phyloP scores from a whole-genome alignment of 2,888 invertebrate genomes.

The Habrosyne pyritoides region DNA sequence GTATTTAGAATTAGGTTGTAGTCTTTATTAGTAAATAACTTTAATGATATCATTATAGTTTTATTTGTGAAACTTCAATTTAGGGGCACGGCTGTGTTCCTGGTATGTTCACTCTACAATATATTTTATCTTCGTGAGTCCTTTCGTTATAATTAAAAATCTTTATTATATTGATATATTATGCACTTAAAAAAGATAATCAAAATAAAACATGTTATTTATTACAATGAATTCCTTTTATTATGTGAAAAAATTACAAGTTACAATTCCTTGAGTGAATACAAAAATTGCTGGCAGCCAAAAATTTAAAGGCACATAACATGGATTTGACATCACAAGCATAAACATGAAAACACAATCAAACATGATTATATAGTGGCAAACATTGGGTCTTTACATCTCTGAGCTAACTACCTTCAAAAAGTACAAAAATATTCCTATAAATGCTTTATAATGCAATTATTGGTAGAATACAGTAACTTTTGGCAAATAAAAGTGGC shows the following conservation, averaged over 20 bases:
- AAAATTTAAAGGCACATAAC: slow-evolving; percentile 64
- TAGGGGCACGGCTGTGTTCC: not conserved
- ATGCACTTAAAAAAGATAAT: not conserved
- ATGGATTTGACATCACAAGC: slow-evolving; percentile 47
- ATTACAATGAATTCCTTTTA: slow-evolving; percentile 76
- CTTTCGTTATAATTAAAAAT: too few species aligned
- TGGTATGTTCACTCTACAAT: not conserved
- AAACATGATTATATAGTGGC: slow-evolving; percentile 44
- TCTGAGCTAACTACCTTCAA: slow-evolving; percentile 19
- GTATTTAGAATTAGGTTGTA: slow-evolving; percentile 23
- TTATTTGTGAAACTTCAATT: not conserved
- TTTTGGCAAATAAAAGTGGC: slow-evolving; percentile 33
- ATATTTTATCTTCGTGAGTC: not conserved
- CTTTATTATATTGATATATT: slow-evolving; percentile 4
- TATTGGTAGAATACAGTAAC: slow-evolving; percentile 25
- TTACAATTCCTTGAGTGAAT: slow-evolving; percentile 61
- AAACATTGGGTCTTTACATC: slow-evolving; percentile 28
- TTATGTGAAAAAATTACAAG: slow-evolving; percentile 68
- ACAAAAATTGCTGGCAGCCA: slow-evolving; percentile 54
- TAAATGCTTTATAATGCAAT: slow-evolving; percentile 16
- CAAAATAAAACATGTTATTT: slow-evolving; percentile 33
- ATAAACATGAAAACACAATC: slow-evolving; percentile 28
- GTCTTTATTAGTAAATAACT: slow-evolving; percentile 26
- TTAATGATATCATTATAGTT: not conserved
- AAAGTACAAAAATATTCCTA: slow-evolving; percentile 41